These are phyloP conservation scores for Drosophila melanosoma DNA, from an alignment of 2,888 invertebrate species.

Conservation along the genomic window DNA sequence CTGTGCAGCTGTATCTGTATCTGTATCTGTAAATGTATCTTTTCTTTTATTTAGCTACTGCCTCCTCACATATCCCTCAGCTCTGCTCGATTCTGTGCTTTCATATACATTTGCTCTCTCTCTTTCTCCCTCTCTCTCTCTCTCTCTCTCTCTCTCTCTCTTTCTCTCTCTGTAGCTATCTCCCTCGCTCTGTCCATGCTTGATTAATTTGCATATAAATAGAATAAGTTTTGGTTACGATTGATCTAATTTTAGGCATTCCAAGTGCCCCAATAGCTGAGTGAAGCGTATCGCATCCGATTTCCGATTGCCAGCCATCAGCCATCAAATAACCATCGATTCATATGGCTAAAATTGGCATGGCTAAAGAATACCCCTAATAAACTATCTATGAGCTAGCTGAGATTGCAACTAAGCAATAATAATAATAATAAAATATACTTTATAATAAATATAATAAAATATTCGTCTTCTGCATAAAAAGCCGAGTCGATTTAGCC, in stretches of 20 bases:
- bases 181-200: constrained; percentile 39
- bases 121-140: not conserved
- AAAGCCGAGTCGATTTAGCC: not conserved
- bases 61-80: constrained; percentile 23
- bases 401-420: not conserved
- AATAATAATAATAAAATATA: not conserved
- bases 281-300: constrained; percentile 15
- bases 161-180: not conserved
- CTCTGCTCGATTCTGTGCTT: constrained; percentile 7
- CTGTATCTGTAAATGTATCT: constrained; percentile 44
- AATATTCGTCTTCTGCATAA: not conserved
- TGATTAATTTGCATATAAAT: constrained; percentile 76
- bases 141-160: constrained; percentile 1
- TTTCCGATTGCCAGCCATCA: constrained; percentile 9
- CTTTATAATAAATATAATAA: not conserved
- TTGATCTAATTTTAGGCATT: constrained; percentile 53
- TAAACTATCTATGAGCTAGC: not conserved
- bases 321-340: constrained; percentile 3
- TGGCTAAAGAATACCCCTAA: not conserved
- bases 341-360: constrained; percentile 17
- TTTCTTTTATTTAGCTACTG: constrained; percentile 10
- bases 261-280: constrained; percentile 48
- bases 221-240: constrained; percentile 58
- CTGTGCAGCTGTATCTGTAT: constrained; percentile 7
- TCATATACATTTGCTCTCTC: not conserved